Evolutionary conservation across 2,888 invertebrate genomes (phyloP).

Genomic region (Lepidochrysops patricia): DNA sequence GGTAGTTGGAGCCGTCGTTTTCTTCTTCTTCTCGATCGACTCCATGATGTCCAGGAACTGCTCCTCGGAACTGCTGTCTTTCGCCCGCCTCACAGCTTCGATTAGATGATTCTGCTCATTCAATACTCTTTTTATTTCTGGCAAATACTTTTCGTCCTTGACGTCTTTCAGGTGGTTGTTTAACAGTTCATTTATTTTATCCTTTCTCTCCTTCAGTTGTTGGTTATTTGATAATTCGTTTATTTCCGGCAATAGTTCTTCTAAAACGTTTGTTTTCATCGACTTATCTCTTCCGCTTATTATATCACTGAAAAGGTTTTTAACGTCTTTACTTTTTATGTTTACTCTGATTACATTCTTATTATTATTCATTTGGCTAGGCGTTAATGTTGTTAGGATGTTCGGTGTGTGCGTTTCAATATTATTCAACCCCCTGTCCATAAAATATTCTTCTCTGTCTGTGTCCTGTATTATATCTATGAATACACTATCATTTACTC

Average conservation of each 20-base stretch:
- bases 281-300: not conserved
- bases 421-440: not conserved
- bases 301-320: not conserved
- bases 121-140: not conserved
- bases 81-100: not conserved
- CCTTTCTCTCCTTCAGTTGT: not conserved
- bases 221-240: not conserved
- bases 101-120: not conserved
- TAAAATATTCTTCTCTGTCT: not conserved
- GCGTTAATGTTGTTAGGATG: too few relatives aligned
- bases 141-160: not conserved
- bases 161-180: not conserved
- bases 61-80: not conserved
- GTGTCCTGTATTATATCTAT: too few relatives aligned
- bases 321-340: not conserved
- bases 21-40: conserved; percentile 8
- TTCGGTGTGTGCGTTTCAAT: not conserved
- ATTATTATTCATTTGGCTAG: too few relatives aligned
- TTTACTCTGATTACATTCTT: not conserved
- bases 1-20: conserved; percentile 4
- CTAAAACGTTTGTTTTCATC: not conserved
- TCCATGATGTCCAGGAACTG: not conserved
- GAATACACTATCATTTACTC: not conserved
- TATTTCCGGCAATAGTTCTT: not conserved
- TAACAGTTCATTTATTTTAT: not conserved